These are phyloP conservation scores for Uloborus diversus DNA, from an alignment of 1,140 invertebrate genomes.

Conservation along the genomic window DNA sequence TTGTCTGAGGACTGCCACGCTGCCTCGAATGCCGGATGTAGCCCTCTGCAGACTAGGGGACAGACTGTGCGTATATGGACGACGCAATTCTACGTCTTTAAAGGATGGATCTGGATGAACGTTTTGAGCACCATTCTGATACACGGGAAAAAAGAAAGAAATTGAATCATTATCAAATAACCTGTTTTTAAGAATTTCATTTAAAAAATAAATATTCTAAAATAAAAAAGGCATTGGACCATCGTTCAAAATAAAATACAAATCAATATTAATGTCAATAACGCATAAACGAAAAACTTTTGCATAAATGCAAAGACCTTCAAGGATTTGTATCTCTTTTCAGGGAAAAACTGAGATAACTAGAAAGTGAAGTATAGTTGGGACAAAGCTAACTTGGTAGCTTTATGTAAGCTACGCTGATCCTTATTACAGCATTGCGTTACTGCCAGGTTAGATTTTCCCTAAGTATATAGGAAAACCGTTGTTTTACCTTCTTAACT, in stretches of 20 bases:
- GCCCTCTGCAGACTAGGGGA: not conserved
- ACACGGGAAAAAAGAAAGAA: not conserved
- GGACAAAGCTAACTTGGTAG: too few relatives aligned
- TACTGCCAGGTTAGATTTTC: too few relatives aligned
- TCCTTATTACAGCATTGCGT: too few relatives aligned
- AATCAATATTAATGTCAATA: not conserved
- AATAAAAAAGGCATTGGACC: not conserved
- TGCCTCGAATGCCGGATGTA: not conserved
- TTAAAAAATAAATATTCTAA: not conserved
- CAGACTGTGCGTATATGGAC: not conserved
- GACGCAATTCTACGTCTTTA: conserved; percentile 27
- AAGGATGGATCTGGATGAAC: not conserved
- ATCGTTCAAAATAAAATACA: not conserved
- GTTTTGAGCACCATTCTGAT: not conserved
- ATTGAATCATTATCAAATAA: not conserved
- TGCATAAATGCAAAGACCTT: too few relatives aligned
- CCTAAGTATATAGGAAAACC: too few relatives aligned
- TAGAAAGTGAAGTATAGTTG: too few relatives aligned
- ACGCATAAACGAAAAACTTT: not conserved
- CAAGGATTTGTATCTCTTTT: too few relatives aligned
- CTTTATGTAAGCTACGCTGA: too few relatives aligned
- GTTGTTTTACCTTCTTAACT: too few relatives aligned
- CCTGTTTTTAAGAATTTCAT: not conserved
- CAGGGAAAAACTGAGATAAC: too few relatives aligned
- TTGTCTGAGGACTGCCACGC: conserved; percentile 30